phyloP scores from a whole-genome alignment of 1,140 invertebrate genomes.

The Patella vulgata region DNA sequence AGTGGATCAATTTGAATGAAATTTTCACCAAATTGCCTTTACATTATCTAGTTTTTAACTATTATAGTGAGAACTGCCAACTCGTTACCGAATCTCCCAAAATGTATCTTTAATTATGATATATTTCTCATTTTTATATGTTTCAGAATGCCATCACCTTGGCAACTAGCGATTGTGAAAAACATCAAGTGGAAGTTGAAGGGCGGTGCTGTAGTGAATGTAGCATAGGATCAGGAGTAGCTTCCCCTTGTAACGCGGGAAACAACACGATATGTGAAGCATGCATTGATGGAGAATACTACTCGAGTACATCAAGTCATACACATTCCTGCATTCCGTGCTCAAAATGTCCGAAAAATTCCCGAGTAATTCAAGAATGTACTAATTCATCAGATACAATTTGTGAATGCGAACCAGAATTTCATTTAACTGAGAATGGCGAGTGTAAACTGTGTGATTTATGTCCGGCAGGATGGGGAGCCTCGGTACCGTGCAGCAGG shows the following conservation, averaged over 20 bases:
- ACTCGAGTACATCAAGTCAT: slow-evolving; percentile 7
- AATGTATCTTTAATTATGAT: too few relatives aligned
- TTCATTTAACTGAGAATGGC: slow-evolving; percentile 3
- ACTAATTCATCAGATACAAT: slow-evolving; percentile 45
- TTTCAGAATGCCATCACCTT: too few relatives aligned
- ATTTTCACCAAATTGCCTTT: too few relatives aligned
- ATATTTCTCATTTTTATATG: too few relatives aligned
- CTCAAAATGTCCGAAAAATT: slow-evolving; percentile 28
- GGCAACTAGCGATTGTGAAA: neutral
- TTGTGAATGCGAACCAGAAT: slow-evolving; percentile 41
- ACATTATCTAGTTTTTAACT: too few relatives aligned
- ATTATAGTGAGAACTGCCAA: too few relatives aligned
- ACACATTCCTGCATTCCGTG: slow-evolving; percentile 32
- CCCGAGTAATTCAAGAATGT: slow-evolving; percentile 26
- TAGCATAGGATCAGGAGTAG: neutral
- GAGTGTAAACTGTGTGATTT: slow-evolving; percentile 43
- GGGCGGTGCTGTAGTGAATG: neutral
- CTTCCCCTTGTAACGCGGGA: neutral
- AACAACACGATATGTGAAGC: slow-evolving; percentile 3
- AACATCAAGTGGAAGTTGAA: neutral
- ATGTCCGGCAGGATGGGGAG: slow-evolving; percentile 53
- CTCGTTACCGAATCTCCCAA: too few relatives aligned
- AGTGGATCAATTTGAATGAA: too few relatives aligned
- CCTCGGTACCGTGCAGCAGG: slow-evolving; percentile 35
- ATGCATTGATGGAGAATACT: slow-evolving; percentile 11